phyloP scores from a whole-genome alignment of 30 jellyfish, hydroid and myxozoan species.

The Cassiopea andromeda region DNA sequence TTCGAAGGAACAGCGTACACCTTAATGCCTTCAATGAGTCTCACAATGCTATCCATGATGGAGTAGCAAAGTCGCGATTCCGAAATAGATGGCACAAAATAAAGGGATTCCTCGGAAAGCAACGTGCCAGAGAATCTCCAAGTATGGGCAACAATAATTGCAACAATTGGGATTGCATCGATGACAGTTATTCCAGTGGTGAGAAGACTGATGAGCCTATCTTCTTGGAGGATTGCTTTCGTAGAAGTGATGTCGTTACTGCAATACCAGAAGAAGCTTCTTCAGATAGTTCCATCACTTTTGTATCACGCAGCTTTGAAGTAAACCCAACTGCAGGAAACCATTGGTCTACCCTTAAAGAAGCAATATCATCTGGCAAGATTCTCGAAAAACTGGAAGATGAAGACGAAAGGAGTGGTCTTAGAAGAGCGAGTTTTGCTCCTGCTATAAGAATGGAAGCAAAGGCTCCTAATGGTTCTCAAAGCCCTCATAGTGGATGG shows the following conservation, averaged over 20 bases:
- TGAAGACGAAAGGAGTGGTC: neutral
- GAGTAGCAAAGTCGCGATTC: neutral
- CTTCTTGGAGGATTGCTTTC: neutral
- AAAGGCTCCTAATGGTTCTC: neutral
- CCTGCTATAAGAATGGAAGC: no score
- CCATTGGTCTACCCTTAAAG: constrained; percentile 8
- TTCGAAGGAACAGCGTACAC: neutral
- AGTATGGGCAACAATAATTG: neutral
- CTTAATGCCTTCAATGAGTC: neutral
- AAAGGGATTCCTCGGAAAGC: neutral
- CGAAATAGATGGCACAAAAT: neutral
- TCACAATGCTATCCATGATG: neutral
- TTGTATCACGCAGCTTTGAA: constrained; percentile 29
- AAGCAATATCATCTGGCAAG: neutral
- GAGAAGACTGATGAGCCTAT: neutral
- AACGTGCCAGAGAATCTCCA: neutral
- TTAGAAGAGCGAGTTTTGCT: neutral
- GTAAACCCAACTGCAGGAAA: constrained; percentile 2
- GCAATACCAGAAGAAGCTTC: constrained; percentile 41
- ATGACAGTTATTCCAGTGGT: neutral
- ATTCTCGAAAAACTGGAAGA: neutral
- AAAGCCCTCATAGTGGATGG: neutral
- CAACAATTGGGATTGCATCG: neutral
- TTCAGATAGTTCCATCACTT: neutral
- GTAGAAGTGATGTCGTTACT: neutral